Base-by-base conservation (phyloP, 2,888 invertebrate genomes). In the Miltochrista miniata region DNA sequence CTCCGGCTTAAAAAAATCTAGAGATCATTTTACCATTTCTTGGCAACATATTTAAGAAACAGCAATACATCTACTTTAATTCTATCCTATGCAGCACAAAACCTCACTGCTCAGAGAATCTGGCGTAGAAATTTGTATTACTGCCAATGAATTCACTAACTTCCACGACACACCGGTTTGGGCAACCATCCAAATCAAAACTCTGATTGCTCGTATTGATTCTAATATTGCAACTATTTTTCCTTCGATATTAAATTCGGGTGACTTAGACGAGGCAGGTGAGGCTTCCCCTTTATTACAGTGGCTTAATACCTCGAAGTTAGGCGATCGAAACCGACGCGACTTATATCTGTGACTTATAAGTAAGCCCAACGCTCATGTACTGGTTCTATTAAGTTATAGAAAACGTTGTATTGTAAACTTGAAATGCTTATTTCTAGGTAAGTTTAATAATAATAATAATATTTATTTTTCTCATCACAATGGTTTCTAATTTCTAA, bases 201-300 rank as follows among this genome's bases (percentile, higher is more conserved):
- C 79, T 70, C 76, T 84, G 85, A 85, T 85, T 85, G 75, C 79
- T 64, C 67, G 75, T 81, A 79, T 83, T 76, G 81, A 79, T 73
- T 79, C 72, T 70, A 75, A 74, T 81, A 81, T 75, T 76, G 78
- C 74, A 70, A 68, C 72, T 72, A 76, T 79, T 82, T 80, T 76
- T 82, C 75, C 77, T 78, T 54, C 58, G 59, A 64, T 79, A 78
- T 81, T 79, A 74, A 72, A 74, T 71, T 72, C 60, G 59, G 61
- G 59, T 63, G 64, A 58, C 64, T 56, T 47, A 68, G 61, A 68
- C 63, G 59, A 62, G 59, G 59, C 59, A 56, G 65, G 63, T 62
- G 35, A 54, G 45, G 46, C 51, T 47, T 50, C 47, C 54, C 60
- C 59, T 55, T 62, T 61, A 58, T 49, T 36, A 42, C 36, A 24